These are phyloP conservation scores for Acyrthosiphon pisum DNA, from an alignment of 1,140 invertebrate genomes.

Conservation along the genomic window DNA sequence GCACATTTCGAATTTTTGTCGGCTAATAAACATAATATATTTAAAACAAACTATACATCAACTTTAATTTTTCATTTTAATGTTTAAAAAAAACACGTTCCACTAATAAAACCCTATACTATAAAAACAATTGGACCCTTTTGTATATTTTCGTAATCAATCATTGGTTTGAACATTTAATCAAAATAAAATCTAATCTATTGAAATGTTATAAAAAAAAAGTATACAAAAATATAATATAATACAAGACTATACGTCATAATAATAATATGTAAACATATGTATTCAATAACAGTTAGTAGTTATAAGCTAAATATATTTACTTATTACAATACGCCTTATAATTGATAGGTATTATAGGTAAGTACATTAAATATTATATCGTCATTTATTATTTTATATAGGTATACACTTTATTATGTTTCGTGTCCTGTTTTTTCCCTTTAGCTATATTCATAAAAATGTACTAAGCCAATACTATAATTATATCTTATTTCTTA, in stretches of 20 bases:
- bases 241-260: not conserved
- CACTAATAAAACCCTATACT: not conserved
- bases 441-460: no score
- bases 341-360: not conserved
- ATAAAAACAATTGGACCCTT: not conserved
- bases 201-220: not conserved
- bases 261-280: not conserved
- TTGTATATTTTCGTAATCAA: not conserved
- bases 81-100: not conserved
- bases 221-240: not conserved
- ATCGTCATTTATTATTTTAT: no score
- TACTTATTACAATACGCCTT: not conserved
- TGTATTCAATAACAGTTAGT: not conserved
- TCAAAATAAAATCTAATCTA: not conserved
- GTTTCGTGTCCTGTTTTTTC: no score
- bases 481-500: no score
- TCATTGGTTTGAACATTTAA: not conserved
- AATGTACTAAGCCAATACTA: no score
- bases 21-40: slow-evolving; percentile 4
- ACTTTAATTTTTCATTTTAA: not conserved
- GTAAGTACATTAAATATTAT: no score
- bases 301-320: not conserved
- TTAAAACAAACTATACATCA: not conserved
- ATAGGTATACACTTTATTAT: no score
- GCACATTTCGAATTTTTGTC: not conserved